phyloP scores from a whole-genome alignment of 1,140 invertebrate genomes.

The Drosophila arawakana region DNA sequence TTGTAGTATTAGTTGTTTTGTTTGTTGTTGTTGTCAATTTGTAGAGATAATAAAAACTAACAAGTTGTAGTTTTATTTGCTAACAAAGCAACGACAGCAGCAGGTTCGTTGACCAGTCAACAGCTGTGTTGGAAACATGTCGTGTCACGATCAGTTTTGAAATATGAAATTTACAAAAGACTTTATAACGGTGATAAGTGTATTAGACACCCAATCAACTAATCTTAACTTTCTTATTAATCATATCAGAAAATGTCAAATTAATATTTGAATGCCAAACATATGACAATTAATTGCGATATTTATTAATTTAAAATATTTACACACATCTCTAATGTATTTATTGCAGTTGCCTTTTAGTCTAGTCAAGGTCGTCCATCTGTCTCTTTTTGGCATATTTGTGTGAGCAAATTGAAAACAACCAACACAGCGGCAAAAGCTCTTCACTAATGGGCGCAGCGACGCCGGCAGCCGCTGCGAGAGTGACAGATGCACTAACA shows the following conservation, averaged over 20 bases:
- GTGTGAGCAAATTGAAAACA: slow-evolving; percentile 30
- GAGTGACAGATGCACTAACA: slow-evolving; percentile 60
- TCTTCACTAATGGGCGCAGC: slow-evolving; percentile 32
- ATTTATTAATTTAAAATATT: not conserved
- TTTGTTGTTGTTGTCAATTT: slow-evolving; percentile 53
- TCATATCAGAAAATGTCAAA: not conserved
- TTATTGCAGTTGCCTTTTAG: slow-evolving; percentile 20
- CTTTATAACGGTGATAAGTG: slow-evolving; percentile 8
- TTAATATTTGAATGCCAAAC: too few relatives aligned
- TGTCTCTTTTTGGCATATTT: slow-evolving; percentile 42
- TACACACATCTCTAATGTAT: slow-evolving; percentile 8
- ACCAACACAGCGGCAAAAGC: slow-evolving; percentile 18
- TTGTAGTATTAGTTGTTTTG: slow-evolving; percentile 24
- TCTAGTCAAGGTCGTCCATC: slow-evolving; percentile 43
- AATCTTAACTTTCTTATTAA: not conserved
- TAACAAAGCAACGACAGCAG: slow-evolving; percentile 38
- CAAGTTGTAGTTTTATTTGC: slow-evolving; percentile 54
- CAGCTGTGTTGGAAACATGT: slow-evolving; percentile 17
- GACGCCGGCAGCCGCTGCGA: slow-evolving; percentile 7
- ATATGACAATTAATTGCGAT: slow-evolving; percentile 2
- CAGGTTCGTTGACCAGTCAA: slow-evolving; percentile 64
- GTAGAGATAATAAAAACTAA: slow-evolving; percentile 66
- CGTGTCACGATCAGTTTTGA: slow-evolving; percentile 39
- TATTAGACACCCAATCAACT: not conserved
- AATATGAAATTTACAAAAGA: slow-evolving; percentile 18